Base-by-base conservation (phyloP, 2,888 invertebrate genomes). In the Invenusta paracnida region DNA sequence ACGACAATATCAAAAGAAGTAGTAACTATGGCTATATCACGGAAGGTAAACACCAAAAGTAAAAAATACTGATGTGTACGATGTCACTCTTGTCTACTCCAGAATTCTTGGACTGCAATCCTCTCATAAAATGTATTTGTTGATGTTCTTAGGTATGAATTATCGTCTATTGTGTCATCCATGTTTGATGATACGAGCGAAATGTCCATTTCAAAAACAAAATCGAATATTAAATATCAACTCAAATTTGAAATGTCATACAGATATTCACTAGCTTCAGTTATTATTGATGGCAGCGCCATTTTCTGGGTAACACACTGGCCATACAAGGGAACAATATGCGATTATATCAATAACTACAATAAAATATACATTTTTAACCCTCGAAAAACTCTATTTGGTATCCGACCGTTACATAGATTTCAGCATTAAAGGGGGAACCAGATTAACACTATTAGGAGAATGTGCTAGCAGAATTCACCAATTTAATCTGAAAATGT, bases 371-470 rank as follows among this genome's bases (percentile, higher is more conserved):
- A 79, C 81, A 79, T 48, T 84, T 81, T 67, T n/a, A n/a, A n/a
- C n/a, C n/a, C n/a, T n/a, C n/a, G n/a, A n/a, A n/a, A n/a, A n/a
- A n/a, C n/a, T 81, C 0, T 85, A 86, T 30, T 48, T 87, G 29
- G 66, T 86, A 23, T 87, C 87, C 85, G 87, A 87, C 30, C n/a
- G 86, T 1, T 87, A 87, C 82, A n/a, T n/a, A n/a, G 85, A 86
- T 0, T 87, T 81, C 66, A 87, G 87, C 67, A 87, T 87, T 0
- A 87, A 87, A 29, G 82, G 82, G 48, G 83, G n/a, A 28, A 85
- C 87, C n/a, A 67, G 87, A 86, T 48, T 1, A 82, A 27, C 28
- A 5, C 67, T 82, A 85, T 29, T 29, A 5, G 81, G 85, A 17
- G 23, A 81, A n/a, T 29, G 82, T 79, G 79, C 85, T 17, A 31